phyloP scores from a whole-genome alignment of 2,888 invertebrate genomes.

The Pinctada fucata region DNA sequence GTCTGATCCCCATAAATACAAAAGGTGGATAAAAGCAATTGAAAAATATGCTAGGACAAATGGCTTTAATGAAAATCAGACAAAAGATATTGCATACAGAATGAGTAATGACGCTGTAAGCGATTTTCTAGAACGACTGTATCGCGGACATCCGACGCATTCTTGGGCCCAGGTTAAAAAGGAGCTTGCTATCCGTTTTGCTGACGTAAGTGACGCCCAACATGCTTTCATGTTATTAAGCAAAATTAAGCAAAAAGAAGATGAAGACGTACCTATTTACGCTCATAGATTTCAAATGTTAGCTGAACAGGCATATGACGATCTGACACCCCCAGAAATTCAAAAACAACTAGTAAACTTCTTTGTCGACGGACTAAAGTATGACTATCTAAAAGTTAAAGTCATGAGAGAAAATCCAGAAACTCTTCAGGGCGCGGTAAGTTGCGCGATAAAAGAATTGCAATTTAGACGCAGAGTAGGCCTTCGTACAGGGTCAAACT shows the following conservation, averaged over 20 bases:
- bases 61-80: no score
- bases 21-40: no score
- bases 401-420: conserved; percentile 39
- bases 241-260: conserved; percentile 31
- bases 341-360: conserved; percentile 35
- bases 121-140: conserved; percentile 9
- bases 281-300: conserved; percentile 35
- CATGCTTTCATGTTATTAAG: no score
- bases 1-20: no score
- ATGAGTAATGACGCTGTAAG: no score
- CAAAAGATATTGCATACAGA: no score
- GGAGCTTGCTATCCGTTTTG: conserved; percentile 25
- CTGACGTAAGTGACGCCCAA: conserved; percentile 38
- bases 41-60: no score
- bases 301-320: conserved; percentile 32
- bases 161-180: conserved; percentile 19
- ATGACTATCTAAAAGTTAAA: conserved; percentile 37
- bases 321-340: background rate
- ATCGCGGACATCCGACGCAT: background rate
- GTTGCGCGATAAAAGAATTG: conserved; percentile 30
- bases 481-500: conserved; percentile 18
- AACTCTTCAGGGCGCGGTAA: conserved; percentile 24
- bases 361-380: conserved; percentile 33
- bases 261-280: conserved; percentile 38
- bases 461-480: conserved; percentile 33